These are phyloP conservation scores for Paramuricea clavata DNA, from an alignment of 92 coral and sea anemone species.

Conservation along the genomic window DNA sequence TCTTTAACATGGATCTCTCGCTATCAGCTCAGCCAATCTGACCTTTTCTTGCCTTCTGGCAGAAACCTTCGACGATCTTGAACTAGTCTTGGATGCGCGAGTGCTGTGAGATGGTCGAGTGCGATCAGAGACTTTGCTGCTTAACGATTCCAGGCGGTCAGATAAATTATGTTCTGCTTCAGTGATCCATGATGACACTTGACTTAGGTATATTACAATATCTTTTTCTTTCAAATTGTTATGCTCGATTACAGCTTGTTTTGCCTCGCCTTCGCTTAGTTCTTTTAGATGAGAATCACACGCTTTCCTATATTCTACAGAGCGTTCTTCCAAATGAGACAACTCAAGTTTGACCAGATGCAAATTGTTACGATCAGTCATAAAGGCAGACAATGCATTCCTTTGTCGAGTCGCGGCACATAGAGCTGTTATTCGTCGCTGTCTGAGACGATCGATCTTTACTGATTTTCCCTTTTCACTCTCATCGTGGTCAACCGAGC, in stretches of 20 bases:
- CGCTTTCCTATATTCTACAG: slow-evolving; percentile 42
- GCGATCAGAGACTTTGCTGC: slow-evolving; percentile 11
- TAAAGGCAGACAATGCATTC: slow-evolving; percentile 45
- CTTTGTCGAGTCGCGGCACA: slow-evolving; percentile 65
- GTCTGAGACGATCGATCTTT: slow-evolving; percentile 56
- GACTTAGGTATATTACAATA: slow-evolving; percentile 37
- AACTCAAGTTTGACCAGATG: slow-evolving; percentile 62
- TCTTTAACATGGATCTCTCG: slow-evolving; percentile 65
- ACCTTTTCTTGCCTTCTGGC: slow-evolving; percentile 52
- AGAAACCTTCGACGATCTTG: slow-evolving; percentile 13
- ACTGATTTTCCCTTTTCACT: slow-evolving; percentile 19
- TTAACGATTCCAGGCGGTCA: slow-evolving; percentile 33
- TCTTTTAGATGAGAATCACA: slow-evolving; percentile 37
- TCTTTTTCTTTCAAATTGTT: slow-evolving; percentile 54
- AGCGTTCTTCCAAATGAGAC: slow-evolving; percentile 40
- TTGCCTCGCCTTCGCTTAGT: slow-evolving; percentile 47
- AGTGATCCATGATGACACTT: slow-evolving; percentile 52
- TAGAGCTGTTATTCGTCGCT: slow-evolving; percentile 51
- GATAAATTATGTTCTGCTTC: slow-evolving; percentile 45
- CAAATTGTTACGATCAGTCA: slow-evolving; percentile 53
- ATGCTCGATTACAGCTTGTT: slow-evolving; percentile 56
- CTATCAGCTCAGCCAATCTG: slow-evolving; percentile 71
- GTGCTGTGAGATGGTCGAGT: slow-evolving; percentile 5
- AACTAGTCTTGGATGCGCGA: slow-evolving; percentile 5
- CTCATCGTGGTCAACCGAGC: slow-evolving; percentile 9